These are phyloP conservation scores for Onychostruthus taczanowskii DNA, from an alignment of 2,113 vertebrate genomes.

Conservation along the genomic window DNA sequence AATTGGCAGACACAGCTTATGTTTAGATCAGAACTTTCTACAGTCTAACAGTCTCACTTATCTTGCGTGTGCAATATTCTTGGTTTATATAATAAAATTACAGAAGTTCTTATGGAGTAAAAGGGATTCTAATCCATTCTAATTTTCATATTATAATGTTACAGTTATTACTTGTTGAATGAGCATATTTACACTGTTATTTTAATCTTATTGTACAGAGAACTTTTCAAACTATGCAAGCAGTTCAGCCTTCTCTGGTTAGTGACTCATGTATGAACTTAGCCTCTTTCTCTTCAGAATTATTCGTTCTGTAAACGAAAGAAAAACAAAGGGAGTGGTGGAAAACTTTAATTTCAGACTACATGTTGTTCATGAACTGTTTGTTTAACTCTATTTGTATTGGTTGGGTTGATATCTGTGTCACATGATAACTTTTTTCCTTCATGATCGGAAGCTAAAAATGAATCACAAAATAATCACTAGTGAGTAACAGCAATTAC, in stretches of 20 bases:
- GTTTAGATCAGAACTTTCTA: not conserved
- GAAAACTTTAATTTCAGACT: conserved; percentile 46
- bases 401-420: conserved; percentile 49
- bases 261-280: conserved; percentile 33
- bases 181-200: not conserved
- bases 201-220: not conserved
- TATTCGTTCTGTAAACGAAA: not conserved
- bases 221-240: not conserved
- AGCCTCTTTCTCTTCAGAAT: not conserved
- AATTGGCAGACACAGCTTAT: not conserved
- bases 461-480: conserved; percentile 33
- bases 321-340: conserved; percentile 34
- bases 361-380: conserved; percentile 10
- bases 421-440: not conserved
- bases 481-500: conserved; percentile 6
- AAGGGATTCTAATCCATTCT: not conserved
- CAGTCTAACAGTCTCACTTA: not conserved
- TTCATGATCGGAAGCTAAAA: conserved; percentile 4
- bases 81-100: not conserved
- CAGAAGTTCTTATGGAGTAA: not conserved
- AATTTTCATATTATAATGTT: not conserved
- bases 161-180: not conserved
- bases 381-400: conserved; percentile 53
- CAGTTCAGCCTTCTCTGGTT: not conserved
- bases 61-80: not conserved